These are phyloP conservation scores for Adelognathus sp. DNA, from an alignment of 2,888 invertebrate species.

Conservation along the genomic window DNA sequence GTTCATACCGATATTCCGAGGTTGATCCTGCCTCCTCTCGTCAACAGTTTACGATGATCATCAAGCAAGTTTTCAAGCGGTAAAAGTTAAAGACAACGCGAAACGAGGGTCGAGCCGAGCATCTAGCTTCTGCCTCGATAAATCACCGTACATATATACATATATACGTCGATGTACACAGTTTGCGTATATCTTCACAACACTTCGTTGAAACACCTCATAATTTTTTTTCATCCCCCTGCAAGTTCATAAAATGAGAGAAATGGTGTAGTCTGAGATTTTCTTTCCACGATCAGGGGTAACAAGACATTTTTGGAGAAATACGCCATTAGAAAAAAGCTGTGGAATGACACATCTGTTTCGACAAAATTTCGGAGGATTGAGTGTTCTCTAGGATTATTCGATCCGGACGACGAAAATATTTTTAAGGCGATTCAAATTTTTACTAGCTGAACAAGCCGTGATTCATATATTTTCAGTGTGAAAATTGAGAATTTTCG, in stretches of 20 bases:
- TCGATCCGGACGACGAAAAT: too few relatives aligned
- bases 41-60: slow-evolving; percentile 56
- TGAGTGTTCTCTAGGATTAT: too few relatives aligned
- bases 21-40: slow-evolving; percentile 25
- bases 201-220: slow-evolving; percentile 11
- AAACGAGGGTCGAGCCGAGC: slow-evolving; percentile 1
- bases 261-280: slow-evolving; percentile 24
- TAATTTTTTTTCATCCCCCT: slow-evolving; percentile 36
- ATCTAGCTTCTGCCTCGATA: slow-evolving; percentile 5
- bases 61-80: slow-evolving; percentile 52
- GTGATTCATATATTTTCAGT: too few relatives aligned
- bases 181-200: background rate
- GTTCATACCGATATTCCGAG: slow-evolving; percentile 39
- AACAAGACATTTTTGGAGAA: background rate
- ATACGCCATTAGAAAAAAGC: too few relatives aligned
- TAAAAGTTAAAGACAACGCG: slow-evolving; percentile 50
- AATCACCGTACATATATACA: too few relatives aligned
- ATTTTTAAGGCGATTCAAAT: too few relatives aligned
- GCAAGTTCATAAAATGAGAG: slow-evolving; percentile 21
- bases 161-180: background rate
- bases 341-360: too few relatives aligned
- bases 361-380: too few relatives aligned
- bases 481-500: too few relatives aligned
- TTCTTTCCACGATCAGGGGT: background rate
- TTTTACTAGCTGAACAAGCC: too few relatives aligned